Evolutionary conservation across 2,113 vertebrate genomes (phyloP), one percentile per base, ranked within the genome.

Genomic region (Oryzias javanicus): DNA sequence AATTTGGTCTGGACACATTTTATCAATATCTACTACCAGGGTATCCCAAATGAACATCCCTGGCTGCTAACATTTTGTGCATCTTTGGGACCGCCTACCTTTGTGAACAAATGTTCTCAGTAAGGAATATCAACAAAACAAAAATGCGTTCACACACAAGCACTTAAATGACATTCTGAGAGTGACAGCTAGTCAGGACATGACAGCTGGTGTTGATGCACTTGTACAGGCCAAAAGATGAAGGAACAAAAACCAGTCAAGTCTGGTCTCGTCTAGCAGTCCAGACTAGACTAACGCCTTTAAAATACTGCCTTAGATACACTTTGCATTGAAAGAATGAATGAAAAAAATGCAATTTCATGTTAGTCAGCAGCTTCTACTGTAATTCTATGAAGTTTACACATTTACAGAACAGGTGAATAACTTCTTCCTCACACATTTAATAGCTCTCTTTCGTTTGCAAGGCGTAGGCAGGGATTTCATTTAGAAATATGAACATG

Each of bases 11-110:
- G 42, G 2, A 44, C 2, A 17, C 8, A 16, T 44, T 44, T 35
- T 44, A 44, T 44, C 4, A 44, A 15, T 17, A 16, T 44, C 42
- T 44, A 16, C 42, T 45, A 2, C 50, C 54, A 63, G 53, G 46
- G 0, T 63, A 63, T 10, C 73, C 52, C 4, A 70, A 59, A 49
- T 50, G 67, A 4, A 67, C 57, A 61, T 52, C 55, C 7, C 1
- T 61, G 5, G 60, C 70, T 52, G 53, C 44, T 13, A 63, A 74
- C n/a, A 3, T 60, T 0, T 16, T 67, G 42, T 68, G 7, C 60
- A 72, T 75, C 55, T 79, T 79, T 60, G 49, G 64, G 42, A 72
- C 64, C 0, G 69, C 72, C 2, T 66, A 57, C 3, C 19, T 59
- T 54, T 70, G 22, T 57, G 4, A 27, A 45, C 16, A 27, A 2